Evolutionary conservation across 2,888 invertebrate species (phyloP).

Genomic region (Spodoptera picta): DNA sequence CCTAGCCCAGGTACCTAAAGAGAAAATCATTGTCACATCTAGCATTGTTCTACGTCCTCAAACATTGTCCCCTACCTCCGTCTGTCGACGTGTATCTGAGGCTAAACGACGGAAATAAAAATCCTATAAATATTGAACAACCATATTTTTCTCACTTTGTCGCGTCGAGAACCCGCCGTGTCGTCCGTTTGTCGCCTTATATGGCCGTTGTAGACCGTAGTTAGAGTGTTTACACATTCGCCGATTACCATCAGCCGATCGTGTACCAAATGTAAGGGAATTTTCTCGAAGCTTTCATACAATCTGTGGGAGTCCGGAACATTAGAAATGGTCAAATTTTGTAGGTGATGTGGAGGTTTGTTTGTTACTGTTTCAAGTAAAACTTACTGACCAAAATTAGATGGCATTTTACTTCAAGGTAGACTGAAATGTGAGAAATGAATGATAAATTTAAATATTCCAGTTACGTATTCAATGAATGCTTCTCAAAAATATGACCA

Average conservation of each 20-base stretch:
- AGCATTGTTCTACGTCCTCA: conserved; percentile 48
- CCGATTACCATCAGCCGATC: conserved; percentile 20
- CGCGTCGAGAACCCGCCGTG: conserved; percentile 73
- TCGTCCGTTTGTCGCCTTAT: conserved; percentile 70
- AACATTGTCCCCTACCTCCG: conserved; percentile 68
- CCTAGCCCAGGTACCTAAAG: too few species aligned
- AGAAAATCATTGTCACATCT: conserved; percentile 54
- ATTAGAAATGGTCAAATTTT: too few species aligned
- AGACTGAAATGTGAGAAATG: too few species aligned
- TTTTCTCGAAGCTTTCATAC: conserved; percentile 14
- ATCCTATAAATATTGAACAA: conserved; percentile 88
- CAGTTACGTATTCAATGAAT: conserved; percentile 5
- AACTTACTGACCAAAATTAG: too few species aligned
- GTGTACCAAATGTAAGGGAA: conserved; percentile 10
- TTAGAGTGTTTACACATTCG: conserved; percentile 59
- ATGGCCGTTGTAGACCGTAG: conserved; percentile 58
- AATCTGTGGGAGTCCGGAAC: background rate
- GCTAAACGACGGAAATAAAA: conserved; percentile 87
- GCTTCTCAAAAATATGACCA: conserved; percentile 1
- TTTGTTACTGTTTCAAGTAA: too few species aligned
- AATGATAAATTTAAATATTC: background rate
- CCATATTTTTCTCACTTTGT: conserved; percentile 88
- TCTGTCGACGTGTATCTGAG: conserved; percentile 75
- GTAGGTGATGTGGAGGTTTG: too few species aligned
- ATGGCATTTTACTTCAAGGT: too few species aligned